These are phyloP conservation scores for Siphamia tubifer DNA, from an alignment of 2,113 vertebrate species.

Conservation along the genomic window DNA sequence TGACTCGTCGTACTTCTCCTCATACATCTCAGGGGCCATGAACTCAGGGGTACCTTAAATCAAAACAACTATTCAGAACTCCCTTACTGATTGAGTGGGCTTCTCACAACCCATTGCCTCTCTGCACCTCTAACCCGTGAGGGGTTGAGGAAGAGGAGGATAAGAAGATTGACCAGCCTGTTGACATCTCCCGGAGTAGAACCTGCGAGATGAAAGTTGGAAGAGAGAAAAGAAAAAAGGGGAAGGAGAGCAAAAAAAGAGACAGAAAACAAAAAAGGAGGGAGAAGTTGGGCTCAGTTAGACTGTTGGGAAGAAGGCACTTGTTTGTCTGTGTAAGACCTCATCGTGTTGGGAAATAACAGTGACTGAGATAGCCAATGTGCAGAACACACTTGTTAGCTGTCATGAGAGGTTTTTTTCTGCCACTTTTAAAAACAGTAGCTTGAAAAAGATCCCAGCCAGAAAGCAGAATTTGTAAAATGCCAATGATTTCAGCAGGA, in stretches of 20 bases:
- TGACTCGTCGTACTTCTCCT: conserved; percentile 99
- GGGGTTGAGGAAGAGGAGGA: conserved; percentile 78
- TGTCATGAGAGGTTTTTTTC: conserved; percentile 6
- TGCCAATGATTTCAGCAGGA: conserved; percentile 37
- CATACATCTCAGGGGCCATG: conserved; percentile 99
- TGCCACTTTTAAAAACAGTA: background rate
- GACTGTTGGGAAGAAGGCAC: conserved; percentile 80
- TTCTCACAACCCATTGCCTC: conserved; percentile 81
- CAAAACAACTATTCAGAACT: conserved; percentile 98
- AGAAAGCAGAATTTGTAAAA: background rate
- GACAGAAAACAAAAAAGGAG: conserved; percentile 81
- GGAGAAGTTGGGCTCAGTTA: conserved; percentile 87
- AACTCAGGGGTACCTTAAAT: conserved; percentile 99
- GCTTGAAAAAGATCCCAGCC: background rate
- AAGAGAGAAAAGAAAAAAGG: conserved; percentile 63
- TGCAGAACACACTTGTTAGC: conserved; percentile 73
- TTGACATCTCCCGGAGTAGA: conserved; percentile 65
- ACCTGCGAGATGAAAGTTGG: conserved; percentile 80
- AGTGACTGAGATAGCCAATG: conserved; percentile 53
- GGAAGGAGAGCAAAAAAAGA: conserved; percentile 74
- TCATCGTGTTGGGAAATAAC: conserved; percentile 69
- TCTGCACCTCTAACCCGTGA: conserved; percentile 78
- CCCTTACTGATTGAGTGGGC: conserved; percentile 76
- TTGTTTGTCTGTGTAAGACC: conserved; percentile 90
- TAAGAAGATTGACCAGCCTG: conserved; percentile 66